Percentiles rank a stretch among this genome's conserved stretches.
Evolutionary conservation across 2,113 vertebrate genomes (phyloP).

Genomic region (Nanorana parkeri): DNA sequence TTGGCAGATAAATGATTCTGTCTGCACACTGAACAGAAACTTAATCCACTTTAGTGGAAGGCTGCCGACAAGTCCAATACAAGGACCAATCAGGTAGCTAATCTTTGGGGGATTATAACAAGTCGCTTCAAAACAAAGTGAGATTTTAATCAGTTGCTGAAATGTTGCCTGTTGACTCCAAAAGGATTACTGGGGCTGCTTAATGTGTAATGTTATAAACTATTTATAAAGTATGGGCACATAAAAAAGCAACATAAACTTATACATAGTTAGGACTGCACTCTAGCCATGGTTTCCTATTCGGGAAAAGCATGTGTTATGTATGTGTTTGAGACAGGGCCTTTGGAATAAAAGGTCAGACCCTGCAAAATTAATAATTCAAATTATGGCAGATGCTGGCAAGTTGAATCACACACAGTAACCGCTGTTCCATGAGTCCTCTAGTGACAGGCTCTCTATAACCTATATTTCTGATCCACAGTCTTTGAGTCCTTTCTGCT

Average conservation of each 20-base stretch:
- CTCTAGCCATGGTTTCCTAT: not conserved
- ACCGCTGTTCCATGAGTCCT: too few species aligned
- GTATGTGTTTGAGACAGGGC: not conserved
- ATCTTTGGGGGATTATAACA: slow-evolving; percentile 22
- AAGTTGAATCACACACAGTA: too few species aligned
- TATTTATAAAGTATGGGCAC: too few species aligned
- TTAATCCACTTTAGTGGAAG: slow-evolving; percentile 30
- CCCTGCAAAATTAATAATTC: too few species aligned
- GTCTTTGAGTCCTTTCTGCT: too few species aligned
- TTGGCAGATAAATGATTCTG: slow-evolving; percentile 15
- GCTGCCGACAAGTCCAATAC: not conserved
- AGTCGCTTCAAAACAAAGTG: not conserved
- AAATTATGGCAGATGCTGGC: too few species aligned
- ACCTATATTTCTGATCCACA: too few species aligned
- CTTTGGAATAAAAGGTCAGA: too few species aligned
- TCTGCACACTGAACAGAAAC: slow-evolving; percentile 11
- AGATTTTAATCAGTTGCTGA: slow-evolving; percentile 13
- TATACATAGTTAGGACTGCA: not conserved
- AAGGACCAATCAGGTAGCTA: slow-evolving; percentile 14
- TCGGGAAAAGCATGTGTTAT: too few species aligned
- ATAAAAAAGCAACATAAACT: not conserved
- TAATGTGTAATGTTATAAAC: too few species aligned
- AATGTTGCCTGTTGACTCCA: not conserved
- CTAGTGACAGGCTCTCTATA: too few species aligned
- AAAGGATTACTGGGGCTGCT: not conserved